Evolutionary conservation across 2,113 vertebrate genomes (phyloP).

Genomic region (Syngnathus scovelli): DNA sequence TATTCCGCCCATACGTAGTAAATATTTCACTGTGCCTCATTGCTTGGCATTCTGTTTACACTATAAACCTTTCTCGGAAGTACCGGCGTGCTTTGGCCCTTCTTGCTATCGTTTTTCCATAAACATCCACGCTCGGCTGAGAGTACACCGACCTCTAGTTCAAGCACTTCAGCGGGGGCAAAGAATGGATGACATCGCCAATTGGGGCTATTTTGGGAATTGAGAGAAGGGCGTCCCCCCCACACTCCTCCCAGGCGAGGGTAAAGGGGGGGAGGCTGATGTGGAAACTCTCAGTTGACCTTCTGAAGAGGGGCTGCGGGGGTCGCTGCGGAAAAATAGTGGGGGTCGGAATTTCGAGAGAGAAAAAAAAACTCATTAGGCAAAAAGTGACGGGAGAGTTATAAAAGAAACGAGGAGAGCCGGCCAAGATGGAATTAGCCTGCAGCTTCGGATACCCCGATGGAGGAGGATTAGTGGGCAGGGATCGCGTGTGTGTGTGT

Average conservation of each 20-base stretch:
- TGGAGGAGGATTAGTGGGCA: slow-evolving; percentile 66
- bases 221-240: slow-evolving; percentile 30
- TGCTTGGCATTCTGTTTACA: slow-evolving; percentile 27
- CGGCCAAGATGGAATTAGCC: slow-evolving; percentile 65
- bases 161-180: slow-evolving; percentile 32
- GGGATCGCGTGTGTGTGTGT: slow-evolving; percentile 61
- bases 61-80: slow-evolving; percentile 18
- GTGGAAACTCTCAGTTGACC: slow-evolving; percentile 56
- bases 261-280: slow-evolving; percentile 59
- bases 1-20: slow-evolving; percentile 35
- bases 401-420: slow-evolving; percentile 36
- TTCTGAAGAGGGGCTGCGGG: slow-evolving; percentile 15
- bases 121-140: slow-evolving; percentile 10
- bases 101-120: slow-evolving; percentile 20
- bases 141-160: slow-evolving; percentile 43
- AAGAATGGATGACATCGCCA: slow-evolving; percentile 46
- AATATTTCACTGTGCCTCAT: slow-evolving; percentile 54
- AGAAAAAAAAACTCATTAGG: slow-evolving; percentile 35
- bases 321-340: neutral
- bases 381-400: slow-evolving; percentile 23
- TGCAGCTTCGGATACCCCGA: slow-evolving; percentile 59
- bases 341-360: neutral
- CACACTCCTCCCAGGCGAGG: slow-evolving; percentile 1
- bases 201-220: slow-evolving; percentile 63
- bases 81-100: slow-evolving; percentile 23